phyloP scores from a whole-genome alignment of 2,797 vertebrate species.

The Macroramphosus scolopax region DNA sequence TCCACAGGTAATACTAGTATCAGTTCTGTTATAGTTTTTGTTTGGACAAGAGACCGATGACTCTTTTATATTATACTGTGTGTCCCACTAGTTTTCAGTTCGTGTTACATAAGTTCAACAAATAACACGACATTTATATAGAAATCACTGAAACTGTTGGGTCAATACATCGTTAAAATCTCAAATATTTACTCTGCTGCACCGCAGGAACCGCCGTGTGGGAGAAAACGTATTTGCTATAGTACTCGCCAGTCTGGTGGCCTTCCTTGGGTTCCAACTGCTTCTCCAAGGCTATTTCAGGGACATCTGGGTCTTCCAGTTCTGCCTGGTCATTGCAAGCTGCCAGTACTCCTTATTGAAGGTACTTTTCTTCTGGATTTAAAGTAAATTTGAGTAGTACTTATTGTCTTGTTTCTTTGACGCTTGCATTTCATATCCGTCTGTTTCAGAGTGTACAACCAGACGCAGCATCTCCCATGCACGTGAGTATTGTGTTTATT shows the following conservation, averaged over 20 bases:
- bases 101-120: no score
- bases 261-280: slow-evolving; percentile 89
- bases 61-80: no score
- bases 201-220: slow-evolving; percentile 82
- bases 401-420: neutral
- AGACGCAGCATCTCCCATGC: slow-evolving; percentile 92
- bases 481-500: slow-evolving; percentile 77
- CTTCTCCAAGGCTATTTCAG: slow-evolving; percentile 89
- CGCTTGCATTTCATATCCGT: slow-evolving; percentile 1
- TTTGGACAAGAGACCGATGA: no score
- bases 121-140: neutral
- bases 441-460: slow-evolving; percentile 86
- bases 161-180: neutral
- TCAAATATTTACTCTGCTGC: neutral
- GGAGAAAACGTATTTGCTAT: slow-evolving; percentile 88
- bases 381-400: neutral
- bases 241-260: slow-evolving; percentile 86
- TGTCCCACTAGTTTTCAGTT: no score
- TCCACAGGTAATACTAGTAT: no score
- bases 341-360: slow-evolving; percentile 92
- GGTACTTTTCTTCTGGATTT: slow-evolving; percentile 71
- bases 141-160: neutral
- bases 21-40: no score
- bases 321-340: slow-evolving; percentile 91
- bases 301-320: slow-evolving; percentile 95